These are phyloP conservation scores for Nomada flava DNA, from an alignment of 2,888 invertebrate species.

Conservation along the genomic window DNA sequence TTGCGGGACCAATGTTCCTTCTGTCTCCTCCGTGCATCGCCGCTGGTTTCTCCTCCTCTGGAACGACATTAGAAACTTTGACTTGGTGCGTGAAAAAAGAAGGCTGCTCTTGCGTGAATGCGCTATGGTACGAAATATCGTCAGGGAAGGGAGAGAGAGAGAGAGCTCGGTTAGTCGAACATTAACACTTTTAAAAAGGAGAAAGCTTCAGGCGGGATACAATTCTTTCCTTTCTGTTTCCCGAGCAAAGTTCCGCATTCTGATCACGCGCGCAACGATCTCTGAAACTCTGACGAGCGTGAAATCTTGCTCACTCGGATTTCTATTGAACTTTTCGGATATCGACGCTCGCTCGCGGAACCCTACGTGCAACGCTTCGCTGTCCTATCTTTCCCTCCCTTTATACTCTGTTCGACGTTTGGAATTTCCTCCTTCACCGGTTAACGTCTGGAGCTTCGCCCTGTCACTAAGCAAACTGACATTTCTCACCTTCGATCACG, in stretches of 20 bases:
- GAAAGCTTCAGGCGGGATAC: neutral
- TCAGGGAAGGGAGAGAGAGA: neutral
- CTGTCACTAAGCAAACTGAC: neutral
- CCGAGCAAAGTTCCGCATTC: conserved; percentile 45
- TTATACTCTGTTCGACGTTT: too few relatives aligned
- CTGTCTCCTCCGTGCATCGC: conserved; percentile 83
- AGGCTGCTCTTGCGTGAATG: neutral
- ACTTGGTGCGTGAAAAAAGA: conserved; percentile 33
- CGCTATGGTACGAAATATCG: neutral
- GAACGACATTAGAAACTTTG: conserved; percentile 71
- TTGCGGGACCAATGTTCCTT: conserved; percentile 81
- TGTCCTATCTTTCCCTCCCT: too few relatives aligned
- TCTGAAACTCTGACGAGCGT: conserved; percentile 22
- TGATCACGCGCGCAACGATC: conserved; percentile 60
- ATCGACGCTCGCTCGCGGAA: conserved; percentile 1
- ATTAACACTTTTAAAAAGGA: conserved; percentile 64
- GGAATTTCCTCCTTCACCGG: neutral
- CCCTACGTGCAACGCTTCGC: too few relatives aligned
- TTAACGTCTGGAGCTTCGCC: neutral
- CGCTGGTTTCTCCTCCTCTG: conserved; percentile 82
- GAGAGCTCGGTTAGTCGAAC: conserved; percentile 4
- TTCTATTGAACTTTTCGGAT: conserved; percentile 34
- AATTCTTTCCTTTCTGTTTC: conserved; percentile 11
- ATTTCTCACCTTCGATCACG: conserved; percentile 79
- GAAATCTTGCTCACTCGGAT: conserved; percentile 3